These are phyloP conservation scores for Eurois occulta DNA, from an alignment of 2,888 invertebrate species.

Conservation along the genomic window DNA sequence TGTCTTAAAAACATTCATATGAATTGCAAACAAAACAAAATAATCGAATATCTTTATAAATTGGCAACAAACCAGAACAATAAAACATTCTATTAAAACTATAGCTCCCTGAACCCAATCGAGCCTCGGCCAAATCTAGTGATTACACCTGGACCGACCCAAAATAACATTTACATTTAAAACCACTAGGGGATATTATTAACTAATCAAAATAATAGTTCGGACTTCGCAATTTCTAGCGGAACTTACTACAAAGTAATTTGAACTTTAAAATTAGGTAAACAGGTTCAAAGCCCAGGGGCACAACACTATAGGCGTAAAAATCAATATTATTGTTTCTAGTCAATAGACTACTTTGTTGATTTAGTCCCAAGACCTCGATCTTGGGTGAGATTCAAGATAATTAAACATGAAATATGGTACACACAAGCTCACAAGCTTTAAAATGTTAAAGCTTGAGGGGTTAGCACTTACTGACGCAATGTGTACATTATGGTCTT, in stretches of 20 bases:
- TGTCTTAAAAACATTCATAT: background rate
- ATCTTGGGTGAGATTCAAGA: background rate
- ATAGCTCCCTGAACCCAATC: slow-evolving; percentile 19
- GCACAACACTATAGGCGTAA: background rate
- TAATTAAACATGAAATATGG: too few relatives aligned
- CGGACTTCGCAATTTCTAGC: slow-evolving; percentile 22
- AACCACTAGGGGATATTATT: slow-evolving; percentile 50
- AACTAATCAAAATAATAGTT: slow-evolving; percentile 58
- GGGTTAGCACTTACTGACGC: too few relatives aligned
- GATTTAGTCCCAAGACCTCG: background rate
- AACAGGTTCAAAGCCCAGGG: background rate
- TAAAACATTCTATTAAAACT: slow-evolving; percentile 4
- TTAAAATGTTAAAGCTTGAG: too few relatives aligned
- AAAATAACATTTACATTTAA: slow-evolving; percentile 61
- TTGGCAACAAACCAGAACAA: background rate
- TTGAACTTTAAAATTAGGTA: slow-evolving; percentile 49
- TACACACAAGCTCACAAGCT: too few relatives aligned
- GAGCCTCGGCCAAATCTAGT: slow-evolving; percentile 25
- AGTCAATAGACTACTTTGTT: background rate
- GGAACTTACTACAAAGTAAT: slow-evolving; percentile 49
- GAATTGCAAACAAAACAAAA: too few relatives aligned
- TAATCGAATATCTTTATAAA: background rate
- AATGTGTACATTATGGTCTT: too few relatives aligned
- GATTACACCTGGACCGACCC: slow-evolving; percentile 40
- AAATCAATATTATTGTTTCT: slow-evolving; percentile 4